Evolutionary conservation across 1,140 invertebrate genomes (phyloP).

Genomic region (Drosophila prosaltans): DNA sequence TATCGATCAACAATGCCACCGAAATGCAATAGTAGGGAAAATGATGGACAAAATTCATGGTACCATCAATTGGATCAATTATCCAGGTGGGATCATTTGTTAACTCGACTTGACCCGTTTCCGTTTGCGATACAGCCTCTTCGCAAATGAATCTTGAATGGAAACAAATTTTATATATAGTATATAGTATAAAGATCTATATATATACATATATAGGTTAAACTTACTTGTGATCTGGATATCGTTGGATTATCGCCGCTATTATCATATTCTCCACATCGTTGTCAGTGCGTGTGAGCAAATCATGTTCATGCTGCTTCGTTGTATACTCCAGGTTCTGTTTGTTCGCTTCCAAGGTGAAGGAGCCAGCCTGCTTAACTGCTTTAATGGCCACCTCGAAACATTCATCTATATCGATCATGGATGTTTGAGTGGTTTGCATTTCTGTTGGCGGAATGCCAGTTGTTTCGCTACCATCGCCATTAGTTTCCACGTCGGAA

Average conservation of each 20-base stretch:
- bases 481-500: conserved; percentile 8
- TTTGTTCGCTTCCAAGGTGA: conserved; percentile 33
- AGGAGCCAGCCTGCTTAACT: conserved; percentile 30
- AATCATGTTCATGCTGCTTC: conserved; percentile 29
- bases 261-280: conserved; percentile 49
- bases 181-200: background rate
- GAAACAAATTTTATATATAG: too few species aligned
- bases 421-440: background rate
- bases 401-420: conserved; percentile 27
- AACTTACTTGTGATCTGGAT: conserved; percentile 59
- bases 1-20: conserved; percentile 89
- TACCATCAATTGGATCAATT: conserved; percentile 95
- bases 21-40: conserved; percentile 93
- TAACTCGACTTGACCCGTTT: conserved; percentile 86
- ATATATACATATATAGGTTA: background rate
- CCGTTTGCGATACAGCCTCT: conserved; percentile 88
- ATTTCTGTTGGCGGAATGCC: background rate
- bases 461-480: background rate
- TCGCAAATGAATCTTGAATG: conserved; percentile 95
- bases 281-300: conserved; percentile 26
- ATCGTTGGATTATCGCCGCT: conserved; percentile 33
- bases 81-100: conserved; percentile 98
- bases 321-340: conserved; percentile 4
- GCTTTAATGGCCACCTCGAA: conserved; percentile 36
- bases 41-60: conserved; percentile 94